Percentiles rank a stretch among this genome's conserved stretches.
These are phyloP conservation scores for Sebastolobus alascanus DNA, from an alignment of 2,797 vertebrate species.

Conservation along the genomic window DNA sequence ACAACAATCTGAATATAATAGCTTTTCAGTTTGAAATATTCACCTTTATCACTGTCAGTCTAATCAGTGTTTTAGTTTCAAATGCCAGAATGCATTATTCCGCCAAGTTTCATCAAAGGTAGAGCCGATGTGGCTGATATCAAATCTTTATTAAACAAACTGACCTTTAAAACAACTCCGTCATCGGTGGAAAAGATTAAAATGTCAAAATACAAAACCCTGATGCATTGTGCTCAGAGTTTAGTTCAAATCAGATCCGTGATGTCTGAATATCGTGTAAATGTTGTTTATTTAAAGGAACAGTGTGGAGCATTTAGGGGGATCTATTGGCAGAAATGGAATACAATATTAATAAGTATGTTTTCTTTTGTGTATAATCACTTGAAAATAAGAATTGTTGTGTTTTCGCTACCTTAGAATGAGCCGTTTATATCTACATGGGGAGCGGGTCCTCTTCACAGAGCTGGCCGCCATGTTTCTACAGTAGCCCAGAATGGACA, in stretches of 20 bases:
- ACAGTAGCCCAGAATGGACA: too few relatives aligned
- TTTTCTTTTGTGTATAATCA: too few relatives aligned
- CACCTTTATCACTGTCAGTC: background rate
- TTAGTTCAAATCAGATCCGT: conserved; percentile 22
- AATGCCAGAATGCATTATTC: conserved; percentile 19
- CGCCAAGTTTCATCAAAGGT: conserved; percentile 12
- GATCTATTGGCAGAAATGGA: too few relatives aligned
- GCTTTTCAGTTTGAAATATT: conserved; percentile 21
- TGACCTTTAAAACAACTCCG: conserved; percentile 53
- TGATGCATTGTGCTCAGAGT: conserved; percentile 16
- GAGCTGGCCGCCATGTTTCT: too few relatives aligned
- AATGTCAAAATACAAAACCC: conserved; percentile 54
- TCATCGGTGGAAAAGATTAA: conserved; percentile 47
- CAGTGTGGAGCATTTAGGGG: too few relatives aligned
- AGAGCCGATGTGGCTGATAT: conserved; percentile 1
- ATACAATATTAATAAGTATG: too few relatives aligned
- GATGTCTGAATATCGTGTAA: conserved; percentile 39
- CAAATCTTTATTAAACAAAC: conserved; percentile 19
- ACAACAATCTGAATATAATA: background rate
- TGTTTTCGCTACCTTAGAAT: too few relatives aligned
- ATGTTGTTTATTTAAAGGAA: conserved; percentile 30
- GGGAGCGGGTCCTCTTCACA: too few relatives aligned
- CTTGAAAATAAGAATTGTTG: too few relatives aligned
- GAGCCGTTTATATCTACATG: too few relatives aligned
- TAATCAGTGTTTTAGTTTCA: conserved; percentile 17